phyloP scores from a whole-genome alignment of 2,888 invertebrate genomes.

The Sericinus montela region DNA sequence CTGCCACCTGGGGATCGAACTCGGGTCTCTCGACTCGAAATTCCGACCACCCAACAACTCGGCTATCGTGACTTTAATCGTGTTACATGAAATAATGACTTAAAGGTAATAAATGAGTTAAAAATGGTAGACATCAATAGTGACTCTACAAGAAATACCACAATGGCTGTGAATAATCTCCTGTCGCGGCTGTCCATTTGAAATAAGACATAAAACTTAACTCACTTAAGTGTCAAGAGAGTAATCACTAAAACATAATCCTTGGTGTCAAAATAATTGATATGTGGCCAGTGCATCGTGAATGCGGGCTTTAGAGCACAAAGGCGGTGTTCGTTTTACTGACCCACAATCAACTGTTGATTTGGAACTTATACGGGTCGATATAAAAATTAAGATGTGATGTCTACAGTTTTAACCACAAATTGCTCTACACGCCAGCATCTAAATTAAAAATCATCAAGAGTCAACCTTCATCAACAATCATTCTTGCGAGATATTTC shows the following conservation, averaged over 20 bases:
- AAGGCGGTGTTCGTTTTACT: slow-evolving; percentile 45
- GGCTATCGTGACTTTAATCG: too few relatives aligned
- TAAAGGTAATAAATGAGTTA: background rate
- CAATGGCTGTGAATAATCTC: slow-evolving; percentile 21
- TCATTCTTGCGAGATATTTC: too few relatives aligned
- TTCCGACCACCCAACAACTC: too few relatives aligned
- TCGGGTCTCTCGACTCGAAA: too few relatives aligned
- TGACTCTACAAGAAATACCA: slow-evolving; percentile 4
- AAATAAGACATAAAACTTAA: slow-evolving; percentile 63
- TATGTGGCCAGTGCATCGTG: slow-evolving; percentile 59
- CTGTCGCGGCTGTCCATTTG: slow-evolving; percentile 31
- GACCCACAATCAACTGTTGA: slow-evolving; percentile 54
- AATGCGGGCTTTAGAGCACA: slow-evolving; percentile 63
- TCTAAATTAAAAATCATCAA: too few relatives aligned
- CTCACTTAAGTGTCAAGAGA: slow-evolving; percentile 61
- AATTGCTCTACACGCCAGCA: background rate
- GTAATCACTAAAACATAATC: slow-evolving; percentile 54
- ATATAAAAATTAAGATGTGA: slow-evolving; percentile 28
- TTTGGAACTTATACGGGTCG: slow-evolving; percentile 52
- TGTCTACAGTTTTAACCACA: slow-evolving; percentile 7
- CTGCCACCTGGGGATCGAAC: too few relatives aligned
- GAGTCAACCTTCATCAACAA: too few relatives aligned
- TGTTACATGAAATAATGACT: background rate
- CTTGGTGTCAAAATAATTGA: slow-evolving; percentile 69
- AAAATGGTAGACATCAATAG: slow-evolving; percentile 2